These are phyloP conservation scores for Bergia sp. DNA, from an alignment of 92 coral and sea anemone species.

Conservation along the genomic window DNA sequence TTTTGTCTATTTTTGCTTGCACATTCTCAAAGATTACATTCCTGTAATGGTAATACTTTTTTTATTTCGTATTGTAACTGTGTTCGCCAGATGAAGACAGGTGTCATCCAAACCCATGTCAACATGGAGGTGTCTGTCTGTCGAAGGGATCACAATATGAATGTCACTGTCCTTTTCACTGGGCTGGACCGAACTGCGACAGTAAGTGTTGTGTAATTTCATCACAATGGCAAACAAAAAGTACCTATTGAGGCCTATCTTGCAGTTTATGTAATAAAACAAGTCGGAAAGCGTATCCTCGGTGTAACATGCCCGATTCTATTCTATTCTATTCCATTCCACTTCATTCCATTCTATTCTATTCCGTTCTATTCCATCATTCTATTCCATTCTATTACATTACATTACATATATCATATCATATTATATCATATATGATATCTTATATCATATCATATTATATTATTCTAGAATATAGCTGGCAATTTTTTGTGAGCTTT, in stretches of 20 bases:
- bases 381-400: too few relatives aligned
- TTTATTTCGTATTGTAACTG: neutral
- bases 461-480: too few relatives aligned
- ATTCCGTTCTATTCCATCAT: too few relatives aligned
- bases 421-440: too few relatives aligned
- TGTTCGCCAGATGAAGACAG: slow-evolving; percentile 77
- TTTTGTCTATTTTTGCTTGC: neutral
- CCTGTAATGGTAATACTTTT: neutral
- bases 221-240: neutral
- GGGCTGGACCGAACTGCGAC: slow-evolving; percentile 88
- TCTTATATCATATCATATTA: too few relatives aligned
- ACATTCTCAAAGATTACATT: neutral
- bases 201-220: slow-evolving; percentile 54
- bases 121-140: slow-evolving; percentile 90
- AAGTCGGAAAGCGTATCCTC: neutral
- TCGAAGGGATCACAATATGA: slow-evolving; percentile 71
- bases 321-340: too few relatives aligned
- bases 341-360: too few relatives aligned
- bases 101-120: slow-evolving; percentile 92
- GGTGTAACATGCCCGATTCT: neutral
- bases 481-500: too few relatives aligned
- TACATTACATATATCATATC: too few relatives aligned
- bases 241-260: neutral
- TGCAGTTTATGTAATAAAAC: neutral
- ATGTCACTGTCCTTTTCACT: slow-evolving; percentile 92